Evolutionary conservation across 2,888 invertebrate genomes (phyloP), one percentile per base, ranked within the genome.

Genomic region (Meteorus cinctellus): DNA sequence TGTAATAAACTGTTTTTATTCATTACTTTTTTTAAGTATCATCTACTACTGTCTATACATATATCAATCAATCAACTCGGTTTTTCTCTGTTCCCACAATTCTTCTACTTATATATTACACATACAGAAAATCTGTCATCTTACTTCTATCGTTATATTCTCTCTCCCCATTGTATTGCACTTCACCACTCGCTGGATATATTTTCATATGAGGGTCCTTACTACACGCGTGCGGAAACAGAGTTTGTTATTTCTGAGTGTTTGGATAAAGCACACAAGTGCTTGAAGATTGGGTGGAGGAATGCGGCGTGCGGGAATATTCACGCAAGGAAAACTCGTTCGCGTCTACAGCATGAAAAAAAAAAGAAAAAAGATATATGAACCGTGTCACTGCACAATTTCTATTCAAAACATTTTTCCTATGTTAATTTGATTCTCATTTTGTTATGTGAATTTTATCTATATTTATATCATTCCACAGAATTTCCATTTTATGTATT

Each of bases 211-310:
- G 74, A 69, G 41, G 62, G 63, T 34, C 66, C 55, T 55, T 55
- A 55, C 55, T 19, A 55, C 5, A 19, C 74, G 31, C 67, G 45
- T 68, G 70, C 51, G 60, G 63, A 68, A 72, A 67, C 24, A 73
- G 74, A 81, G 78, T 81, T 83, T 81, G 82, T 80, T 82, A 81
- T 79, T 82, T 80, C 77, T 80, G 79, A 80, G 78, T 81, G 80
- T 82, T 83, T 80, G 79, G 68, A 81, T 78, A 80, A 79, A 81
- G 78, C 74, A 55, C 55, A 19, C 70, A 77, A 81, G 77, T 74
- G 72, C 72, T 70, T 77, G 70, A 68, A 75, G 78, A 80, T 80
- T 79, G 65, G 72, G n/a, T 55, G 5, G 4, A 19, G 19, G 4
- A 55, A n/a, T 55, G 48, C n/a, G 48, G n/a, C n/a, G 55, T 19